Evolutionary conservation across 2,888 invertebrate genomes (phyloP).

Genomic region (Drosophila paucipuncta): DNA sequence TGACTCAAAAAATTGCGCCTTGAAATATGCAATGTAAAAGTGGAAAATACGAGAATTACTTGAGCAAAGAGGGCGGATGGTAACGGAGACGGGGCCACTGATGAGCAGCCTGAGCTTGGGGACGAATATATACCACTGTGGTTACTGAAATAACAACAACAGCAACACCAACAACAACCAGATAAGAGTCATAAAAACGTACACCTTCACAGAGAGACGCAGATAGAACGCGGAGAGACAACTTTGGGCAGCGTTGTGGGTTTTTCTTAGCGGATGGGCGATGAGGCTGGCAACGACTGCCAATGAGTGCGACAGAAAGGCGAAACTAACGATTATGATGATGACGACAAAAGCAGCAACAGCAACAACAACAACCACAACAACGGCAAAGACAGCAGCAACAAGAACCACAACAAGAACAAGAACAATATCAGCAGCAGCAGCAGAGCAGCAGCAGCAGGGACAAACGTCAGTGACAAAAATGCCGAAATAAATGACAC

Average conservation of each 20-base stretch:
- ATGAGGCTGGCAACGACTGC: neutral
- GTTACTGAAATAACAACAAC: slow-evolving; percentile 40
- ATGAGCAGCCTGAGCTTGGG: slow-evolving; percentile 16
- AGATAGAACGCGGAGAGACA: slow-evolving; percentile 7
- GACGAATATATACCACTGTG: slow-evolving; percentile 13
- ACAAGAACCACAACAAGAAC: slow-evolving; percentile 23
- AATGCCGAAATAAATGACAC: slow-evolving; percentile 77
- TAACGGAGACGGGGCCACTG: neutral
- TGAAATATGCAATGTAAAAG: slow-evolving; percentile 73
- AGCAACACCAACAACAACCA: slow-evolving; percentile 42
- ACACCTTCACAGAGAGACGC: slow-evolving; percentile 35
- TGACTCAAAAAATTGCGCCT: slow-evolving; percentile 76
- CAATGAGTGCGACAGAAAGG: slow-evolving; percentile 42
- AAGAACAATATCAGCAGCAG: slow-evolving; percentile 8
- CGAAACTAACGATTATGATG: slow-evolving; percentile 76
- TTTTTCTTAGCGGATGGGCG: slow-evolving; percentile 37
- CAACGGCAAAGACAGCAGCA: slow-evolving; percentile 18
- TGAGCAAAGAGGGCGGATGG: neutral
- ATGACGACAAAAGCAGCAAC: slow-evolving; percentile 60
- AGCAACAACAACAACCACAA: slow-evolving; percentile 26
- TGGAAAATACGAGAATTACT: slow-evolving; percentile 43
- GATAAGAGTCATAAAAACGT: slow-evolving; percentile 78
- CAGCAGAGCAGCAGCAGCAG: slow-evolving; percentile 5
- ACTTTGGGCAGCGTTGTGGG: slow-evolving; percentile 35
- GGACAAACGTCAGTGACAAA: slow-evolving; percentile 59